phyloP scores from a whole-genome alignment of 2,113 vertebrate genomes.

The Pleuronectes platessa region DNA sequence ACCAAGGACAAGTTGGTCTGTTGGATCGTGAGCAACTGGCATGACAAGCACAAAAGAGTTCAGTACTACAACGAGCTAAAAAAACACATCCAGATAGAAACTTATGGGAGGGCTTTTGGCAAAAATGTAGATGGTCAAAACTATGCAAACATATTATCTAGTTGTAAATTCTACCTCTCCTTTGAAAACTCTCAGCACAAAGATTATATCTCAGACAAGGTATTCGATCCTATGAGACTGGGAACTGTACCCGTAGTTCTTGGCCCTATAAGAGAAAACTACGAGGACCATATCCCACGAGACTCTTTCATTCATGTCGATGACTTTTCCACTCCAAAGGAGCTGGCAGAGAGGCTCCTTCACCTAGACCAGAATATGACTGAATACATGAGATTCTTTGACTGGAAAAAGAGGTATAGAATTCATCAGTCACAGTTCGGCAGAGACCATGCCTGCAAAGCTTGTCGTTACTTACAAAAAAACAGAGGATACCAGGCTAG shows the following conservation, averaged over 20 bases:
- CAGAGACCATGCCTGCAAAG: slow-evolving; percentile 73
- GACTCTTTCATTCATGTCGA: slow-evolving; percentile 90
- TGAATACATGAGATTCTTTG: slow-evolving; percentile 86
- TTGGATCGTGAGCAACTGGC: no score
- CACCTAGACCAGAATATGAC: slow-evolving; percentile 85
- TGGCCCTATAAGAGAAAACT: slow-evolving; percentile 87
- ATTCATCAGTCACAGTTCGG: no score
- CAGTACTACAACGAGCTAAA: no score
- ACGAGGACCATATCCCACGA: slow-evolving; percentile 86
- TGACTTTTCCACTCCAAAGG: slow-evolving; percentile 86
- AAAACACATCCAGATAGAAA: no score
- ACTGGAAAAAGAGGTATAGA: slow-evolving; percentile 85
- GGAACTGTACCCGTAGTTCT: slow-evolving; percentile 88
- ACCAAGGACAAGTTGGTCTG: no score
- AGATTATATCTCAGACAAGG: slow-evolving; percentile 92
- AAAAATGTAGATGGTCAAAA: slow-evolving; percentile 80
- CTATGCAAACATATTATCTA: slow-evolving; percentile 82
- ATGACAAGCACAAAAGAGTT: no score
- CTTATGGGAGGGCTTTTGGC: slow-evolving; percentile 83
- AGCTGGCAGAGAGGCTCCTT: slow-evolving; percentile 86
- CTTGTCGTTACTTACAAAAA: slow-evolving; percentile 86
- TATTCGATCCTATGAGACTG: slow-evolving; percentile 83
- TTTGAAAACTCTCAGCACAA: slow-evolving; percentile 90
- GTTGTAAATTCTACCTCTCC: slow-evolving; percentile 90
- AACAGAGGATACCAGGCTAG: slow-evolving; percentile 85